Evolutionary conservation across 1,140 invertebrate genomes (phyloP).

Genomic region (Coenobita brevimanus): DNA sequence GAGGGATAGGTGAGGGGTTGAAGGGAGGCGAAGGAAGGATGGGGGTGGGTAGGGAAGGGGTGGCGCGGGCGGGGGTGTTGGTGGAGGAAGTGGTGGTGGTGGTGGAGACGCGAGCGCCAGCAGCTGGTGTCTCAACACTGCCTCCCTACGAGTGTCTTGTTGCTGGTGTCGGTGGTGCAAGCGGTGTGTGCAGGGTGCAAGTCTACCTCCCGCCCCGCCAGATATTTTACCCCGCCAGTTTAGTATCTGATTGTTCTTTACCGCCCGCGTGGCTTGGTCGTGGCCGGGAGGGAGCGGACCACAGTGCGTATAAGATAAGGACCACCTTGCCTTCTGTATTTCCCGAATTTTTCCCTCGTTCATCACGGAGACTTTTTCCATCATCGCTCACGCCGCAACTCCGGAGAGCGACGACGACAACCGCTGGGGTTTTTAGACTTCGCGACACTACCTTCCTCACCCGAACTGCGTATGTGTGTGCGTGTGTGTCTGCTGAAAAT

Average conservation of each 20-base stretch:
- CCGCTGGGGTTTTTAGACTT: too few relatives aligned
- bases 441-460: too few relatives aligned
- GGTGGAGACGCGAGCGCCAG: conserved; percentile 30
- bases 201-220: conserved; percentile 5
- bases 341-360: too few relatives aligned
- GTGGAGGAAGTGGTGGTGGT: conserved; percentile 23
- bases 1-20: background rate
- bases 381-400: too few relatives aligned
- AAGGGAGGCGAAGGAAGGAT: background rate
- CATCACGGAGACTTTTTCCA: too few relatives aligned
- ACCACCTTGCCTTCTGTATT: too few relatives aligned
- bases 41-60: background rate
- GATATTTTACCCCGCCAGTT: conserved; percentile 12
- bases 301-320: conserved; percentile 5
- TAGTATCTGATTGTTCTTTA: conserved; percentile 16
- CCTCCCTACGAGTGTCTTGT: conserved; percentile 40
- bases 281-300: conserved; percentile 27
- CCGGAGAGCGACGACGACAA: too few relatives aligned
- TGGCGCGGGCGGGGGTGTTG: background rate
- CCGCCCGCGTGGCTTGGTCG: background rate
- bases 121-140: conserved; percentile 42
- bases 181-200: conserved; percentile 17
- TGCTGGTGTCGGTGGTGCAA: conserved; percentile 22
- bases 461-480: background rate
- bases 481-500: background rate